These are phyloP conservation scores for Drosophila nannoptera DNA, from an alignment of 1,140 invertebrate genomes.

Conservation along the genomic window DNA sequence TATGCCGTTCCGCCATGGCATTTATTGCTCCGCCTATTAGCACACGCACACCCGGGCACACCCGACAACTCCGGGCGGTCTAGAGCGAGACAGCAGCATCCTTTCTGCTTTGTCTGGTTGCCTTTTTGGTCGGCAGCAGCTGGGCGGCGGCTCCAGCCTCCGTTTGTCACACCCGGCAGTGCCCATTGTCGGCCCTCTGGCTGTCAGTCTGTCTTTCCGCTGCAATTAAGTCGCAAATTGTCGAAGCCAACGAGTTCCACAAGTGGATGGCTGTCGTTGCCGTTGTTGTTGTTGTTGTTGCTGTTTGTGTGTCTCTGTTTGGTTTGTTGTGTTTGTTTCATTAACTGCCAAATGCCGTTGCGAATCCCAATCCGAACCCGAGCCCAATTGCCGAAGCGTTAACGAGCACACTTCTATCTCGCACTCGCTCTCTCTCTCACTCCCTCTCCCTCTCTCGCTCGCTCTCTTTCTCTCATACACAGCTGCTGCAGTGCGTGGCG, in stretches of 20 bases:
- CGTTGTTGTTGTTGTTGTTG: constrained; percentile 25
- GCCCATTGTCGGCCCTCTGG: neutral
- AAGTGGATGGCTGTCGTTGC: constrained; percentile 53
- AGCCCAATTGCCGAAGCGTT: constrained; percentile 19
- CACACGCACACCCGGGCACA: constrained; percentile 44
- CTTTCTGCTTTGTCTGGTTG: constrained; percentile 35
- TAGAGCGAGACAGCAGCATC: constrained; percentile 32
- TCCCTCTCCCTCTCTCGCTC: constrained; percentile 3
- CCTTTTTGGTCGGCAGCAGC: constrained; percentile 17
- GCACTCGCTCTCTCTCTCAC: constrained; percentile 2
- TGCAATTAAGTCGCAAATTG: constrained; percentile 71
- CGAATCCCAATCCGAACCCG: constrained; percentile 30
- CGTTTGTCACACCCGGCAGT: neutral
- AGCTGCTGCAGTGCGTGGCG: neutral
- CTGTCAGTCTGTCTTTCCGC: constrained; percentile 29
- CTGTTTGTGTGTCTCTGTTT: constrained; percentile 16
- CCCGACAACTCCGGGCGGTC: neutral
- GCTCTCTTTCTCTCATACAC: neutral
- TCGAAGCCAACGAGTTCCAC: constrained; percentile 69
- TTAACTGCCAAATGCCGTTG: constrained; percentile 61
- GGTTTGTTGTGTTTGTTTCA: constrained; percentile 34
- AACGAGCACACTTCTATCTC: constrained; percentile 10
- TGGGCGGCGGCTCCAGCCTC: neutral
- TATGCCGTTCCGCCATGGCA: constrained; percentile 30
- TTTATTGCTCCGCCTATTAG: constrained; percentile 76